Percentiles rank a stretch among this genome's conserved stretches.
Evolutionary conservation across 2,888 invertebrate genomes (phyloP).

Genomic region (Epirrhoe alternata): DNA sequence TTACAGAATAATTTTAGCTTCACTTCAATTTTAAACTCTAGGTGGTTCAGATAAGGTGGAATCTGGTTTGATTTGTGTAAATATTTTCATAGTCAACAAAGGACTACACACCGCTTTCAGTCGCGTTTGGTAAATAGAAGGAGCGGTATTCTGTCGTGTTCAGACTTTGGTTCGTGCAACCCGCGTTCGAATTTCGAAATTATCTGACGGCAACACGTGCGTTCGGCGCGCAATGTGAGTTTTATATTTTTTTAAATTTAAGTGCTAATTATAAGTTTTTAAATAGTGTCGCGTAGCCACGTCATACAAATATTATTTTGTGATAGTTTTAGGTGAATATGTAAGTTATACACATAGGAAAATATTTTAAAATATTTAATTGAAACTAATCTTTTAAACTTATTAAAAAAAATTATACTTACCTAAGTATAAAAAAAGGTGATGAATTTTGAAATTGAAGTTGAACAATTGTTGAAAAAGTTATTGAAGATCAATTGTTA

Average conservation of each 20-base stretch:
- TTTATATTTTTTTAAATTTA: conserved; percentile 23
- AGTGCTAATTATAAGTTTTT: conserved; percentile 16
- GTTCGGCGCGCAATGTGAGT: conserved; percentile 37
- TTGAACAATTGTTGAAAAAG: background rate
- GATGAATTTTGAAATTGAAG: no score
- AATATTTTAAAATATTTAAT: no score
- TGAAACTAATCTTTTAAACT: background rate
- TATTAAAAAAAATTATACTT: no score
- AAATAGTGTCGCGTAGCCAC: conserved; percentile 16
- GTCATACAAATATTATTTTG: conserved; percentile 16
- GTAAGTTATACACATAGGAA: background rate
- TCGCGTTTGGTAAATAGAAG: conserved; percentile 56
- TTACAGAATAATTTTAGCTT: conserved; percentile 55
- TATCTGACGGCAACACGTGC: conserved; percentile 41
- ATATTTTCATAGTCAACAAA: conserved; percentile 64
- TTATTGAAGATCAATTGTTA: conserved; percentile 1
- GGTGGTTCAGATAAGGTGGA: conserved; percentile 43
- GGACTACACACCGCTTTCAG: conserved; percentile 58
- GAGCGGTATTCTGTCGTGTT: conserved; percentile 61
- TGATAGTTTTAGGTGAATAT: conserved; percentile 3
- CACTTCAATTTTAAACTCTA: conserved; percentile 50
- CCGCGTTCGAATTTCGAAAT: conserved; percentile 34
- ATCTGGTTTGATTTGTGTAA: conserved; percentile 52
- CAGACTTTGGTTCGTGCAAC: conserved; percentile 39
- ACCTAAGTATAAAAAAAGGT: no score